Percentiles rank a stretch among this genome's conserved stretches.
phyloP scores from a whole-genome alignment of 2,113 vertebrate genomes.

The Spea bombifrons region DNA sequence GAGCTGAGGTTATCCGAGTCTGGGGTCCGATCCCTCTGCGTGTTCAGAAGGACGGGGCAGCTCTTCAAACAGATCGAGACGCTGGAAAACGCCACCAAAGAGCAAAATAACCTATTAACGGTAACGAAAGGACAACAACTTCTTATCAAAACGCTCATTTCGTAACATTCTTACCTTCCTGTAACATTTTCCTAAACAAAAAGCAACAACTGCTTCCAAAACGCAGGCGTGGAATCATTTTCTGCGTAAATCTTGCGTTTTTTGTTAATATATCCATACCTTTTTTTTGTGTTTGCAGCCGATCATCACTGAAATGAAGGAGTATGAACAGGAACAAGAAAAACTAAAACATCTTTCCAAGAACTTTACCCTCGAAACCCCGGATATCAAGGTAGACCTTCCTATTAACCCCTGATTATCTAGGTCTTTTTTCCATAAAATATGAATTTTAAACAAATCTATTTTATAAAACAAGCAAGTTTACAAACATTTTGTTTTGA shows the following conservation, averaged over 20 bases:
- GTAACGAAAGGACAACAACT: conserved; percentile 58
- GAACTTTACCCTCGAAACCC: conserved; percentile 54
- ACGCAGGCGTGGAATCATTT: too few relatives aligned
- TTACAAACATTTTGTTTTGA: too few relatives aligned
- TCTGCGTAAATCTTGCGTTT: neutral
- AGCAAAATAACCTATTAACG: conserved; percentile 74
- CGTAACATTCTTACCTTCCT: too few relatives aligned
- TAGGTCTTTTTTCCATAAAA: too few relatives aligned
- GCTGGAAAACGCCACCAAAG: conserved; percentile 75
- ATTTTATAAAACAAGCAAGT: too few relatives aligned
- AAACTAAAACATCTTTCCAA: conserved; percentile 59
- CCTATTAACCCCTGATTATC: too few relatives aligned
- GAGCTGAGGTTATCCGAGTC: conserved; percentile 69
- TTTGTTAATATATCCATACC: neutral
- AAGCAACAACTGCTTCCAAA: too few relatives aligned
- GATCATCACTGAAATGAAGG: conserved; percentile 61
- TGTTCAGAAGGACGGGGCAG: conserved; percentile 72
- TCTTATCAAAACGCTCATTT: too few relatives aligned
- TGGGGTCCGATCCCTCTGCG: conserved; percentile 68
- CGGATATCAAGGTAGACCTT: conserved; percentile 33
- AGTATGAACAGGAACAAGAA: conserved; percentile 66
- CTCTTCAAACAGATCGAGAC: conserved; percentile 73
- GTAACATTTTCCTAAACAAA: too few relatives aligned
- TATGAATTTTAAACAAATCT: too few relatives aligned
- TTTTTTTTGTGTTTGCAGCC: conserved; percentile 55